These are phyloP conservation scores for Lasioglossum morio DNA, from an alignment of 2,888 invertebrate genomes.

Conservation along the genomic window DNA sequence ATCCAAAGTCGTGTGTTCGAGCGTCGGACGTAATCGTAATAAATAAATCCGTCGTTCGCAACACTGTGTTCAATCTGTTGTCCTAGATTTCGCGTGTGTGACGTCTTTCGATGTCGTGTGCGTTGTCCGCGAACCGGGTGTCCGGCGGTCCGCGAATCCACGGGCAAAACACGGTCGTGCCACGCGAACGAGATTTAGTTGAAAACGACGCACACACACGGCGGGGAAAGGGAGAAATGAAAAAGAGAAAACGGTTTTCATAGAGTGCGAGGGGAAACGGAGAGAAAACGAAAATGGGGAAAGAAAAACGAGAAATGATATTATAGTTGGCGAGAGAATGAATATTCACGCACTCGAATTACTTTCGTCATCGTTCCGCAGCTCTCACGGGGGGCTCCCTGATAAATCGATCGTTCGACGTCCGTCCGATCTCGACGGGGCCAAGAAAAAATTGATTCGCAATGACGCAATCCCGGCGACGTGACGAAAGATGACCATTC, in stretches of 20 bases:
- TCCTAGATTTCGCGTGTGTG: constrained; percentile 17
- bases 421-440: constrained; percentile 26
- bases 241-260: neutral
- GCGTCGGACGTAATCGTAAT: neutral
- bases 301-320: neutral
- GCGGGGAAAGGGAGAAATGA: neutral
- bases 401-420: constrained; percentile 39
- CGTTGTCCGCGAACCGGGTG: neutral
- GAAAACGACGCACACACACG: neutral
- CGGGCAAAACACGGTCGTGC: constrained; percentile 5
- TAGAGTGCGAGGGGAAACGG: neutral
- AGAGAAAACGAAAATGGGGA: neutral
- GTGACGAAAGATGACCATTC: constrained; percentile 51
- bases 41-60: neutral
- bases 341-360: constrained; percentile 51
- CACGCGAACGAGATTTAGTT: neutral
- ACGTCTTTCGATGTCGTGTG: constrained; percentile 6
- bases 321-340: constrained; percentile 6
- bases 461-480: constrained; percentile 58
- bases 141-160: neutral
- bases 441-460: constrained; percentile 51
- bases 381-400: constrained; percentile 23
- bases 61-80: constrained; percentile 16
- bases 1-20: neutral
- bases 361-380: constrained; percentile 32